These are phyloP conservation scores for Mythimna impura DNA, from an alignment of 2,888 invertebrate species.

Conservation along the genomic window DNA sequence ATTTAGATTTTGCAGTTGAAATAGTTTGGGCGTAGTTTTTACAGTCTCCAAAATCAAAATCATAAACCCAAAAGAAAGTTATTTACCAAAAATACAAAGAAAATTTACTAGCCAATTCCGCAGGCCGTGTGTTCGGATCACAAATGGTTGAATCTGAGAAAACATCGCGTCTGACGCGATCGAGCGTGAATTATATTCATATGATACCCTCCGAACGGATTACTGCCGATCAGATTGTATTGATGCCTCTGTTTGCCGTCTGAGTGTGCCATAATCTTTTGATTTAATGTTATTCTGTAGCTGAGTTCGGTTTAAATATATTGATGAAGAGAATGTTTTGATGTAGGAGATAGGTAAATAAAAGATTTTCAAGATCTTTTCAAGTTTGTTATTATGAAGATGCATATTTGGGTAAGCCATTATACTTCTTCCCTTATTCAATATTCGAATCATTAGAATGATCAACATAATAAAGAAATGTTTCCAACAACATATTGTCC, in stretches of 20 bases:
- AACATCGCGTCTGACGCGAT: constrained; percentile 72
- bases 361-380: no score
- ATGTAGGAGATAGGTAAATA: neutral
- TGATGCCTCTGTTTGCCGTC: constrained; percentile 63
- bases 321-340: constrained; percentile 33
- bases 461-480: neutral
- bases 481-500: constrained; percentile 28
- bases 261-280: constrained; percentile 56
- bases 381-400: no score
- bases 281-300: constrained; percentile 59
- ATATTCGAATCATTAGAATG: no score
- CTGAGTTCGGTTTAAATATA: constrained; percentile 36
- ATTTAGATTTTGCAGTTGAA: no score
- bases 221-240: constrained; percentile 63
- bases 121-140: constrained; percentile 50
- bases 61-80: neutral
- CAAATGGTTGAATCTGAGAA: constrained; percentile 69
- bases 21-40: no score
- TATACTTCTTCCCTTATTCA: no score
- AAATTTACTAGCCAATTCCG: constrained; percentile 10
- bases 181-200: constrained; percentile 76
- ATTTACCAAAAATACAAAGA: neutral
- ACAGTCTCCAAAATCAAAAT: neutral
- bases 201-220: constrained; percentile 66
- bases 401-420: no score